Conservation (phyloP, 2,113 vertebrate genomes). For the Cyrtonyx montezumae region DNA sequence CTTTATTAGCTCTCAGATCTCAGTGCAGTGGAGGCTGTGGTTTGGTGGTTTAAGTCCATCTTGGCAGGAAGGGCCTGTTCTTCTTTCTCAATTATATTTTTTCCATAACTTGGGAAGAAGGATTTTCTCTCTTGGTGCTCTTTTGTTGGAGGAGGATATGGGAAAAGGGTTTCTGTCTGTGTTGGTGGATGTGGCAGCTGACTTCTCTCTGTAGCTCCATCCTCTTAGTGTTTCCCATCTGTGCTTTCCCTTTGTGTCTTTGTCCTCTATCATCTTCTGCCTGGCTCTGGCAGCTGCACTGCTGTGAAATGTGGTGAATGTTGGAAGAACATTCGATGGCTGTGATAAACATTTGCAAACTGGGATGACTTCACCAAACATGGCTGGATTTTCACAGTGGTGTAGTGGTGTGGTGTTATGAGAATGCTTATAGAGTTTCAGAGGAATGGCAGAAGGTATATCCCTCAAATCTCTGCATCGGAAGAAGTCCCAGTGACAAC, state of each 20-base stretch:
- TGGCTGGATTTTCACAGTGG: not conserved
- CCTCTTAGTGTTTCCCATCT: not conserved
- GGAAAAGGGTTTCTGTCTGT: not conserved
- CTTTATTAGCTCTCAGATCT: not conserved
- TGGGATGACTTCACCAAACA: not conserved
- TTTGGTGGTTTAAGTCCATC: not conserved
- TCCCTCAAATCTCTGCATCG: not conserved
- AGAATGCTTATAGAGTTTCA: not conserved
- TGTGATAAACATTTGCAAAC: not conserved
- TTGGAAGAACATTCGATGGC: not conserved
- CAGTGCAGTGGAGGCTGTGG: not conserved
- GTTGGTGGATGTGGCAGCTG: not conserved
- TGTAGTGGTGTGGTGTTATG: no score
- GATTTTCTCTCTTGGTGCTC: not conserved
- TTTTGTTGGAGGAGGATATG: not conserved
- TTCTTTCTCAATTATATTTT: accelerated
- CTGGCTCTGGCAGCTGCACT: not conserved
- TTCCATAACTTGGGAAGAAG: not conserved
- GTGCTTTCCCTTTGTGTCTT: not conserved
- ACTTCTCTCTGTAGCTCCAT: not conserved
- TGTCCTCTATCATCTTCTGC: not conserved
- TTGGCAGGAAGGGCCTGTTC: not conserved
- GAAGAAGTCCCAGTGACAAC: no score
- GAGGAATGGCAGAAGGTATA: not conserved
- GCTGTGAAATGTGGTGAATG: accelerated